Conservation (phyloP, 2,113 vertebrate species). For the Lathamus discolor region DNA sequence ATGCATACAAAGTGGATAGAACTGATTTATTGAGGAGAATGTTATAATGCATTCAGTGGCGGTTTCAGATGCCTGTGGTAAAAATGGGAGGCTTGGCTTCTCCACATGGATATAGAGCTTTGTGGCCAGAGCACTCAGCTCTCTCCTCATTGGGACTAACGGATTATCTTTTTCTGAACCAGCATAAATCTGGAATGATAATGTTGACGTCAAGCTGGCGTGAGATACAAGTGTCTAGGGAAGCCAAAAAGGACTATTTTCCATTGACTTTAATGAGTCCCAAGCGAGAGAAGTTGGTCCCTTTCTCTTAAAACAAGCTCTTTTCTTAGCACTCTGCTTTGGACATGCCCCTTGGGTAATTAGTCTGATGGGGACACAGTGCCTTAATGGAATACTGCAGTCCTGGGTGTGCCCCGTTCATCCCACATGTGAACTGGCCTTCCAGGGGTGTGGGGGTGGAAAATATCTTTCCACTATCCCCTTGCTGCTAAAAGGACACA, state of each 20-base stretch:
- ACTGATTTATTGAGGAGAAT: background rate
- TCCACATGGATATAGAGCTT: background rate
- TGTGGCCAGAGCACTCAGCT: background rate
- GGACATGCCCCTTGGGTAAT: background rate
- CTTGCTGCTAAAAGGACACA: background rate
- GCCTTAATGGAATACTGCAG: background rate
- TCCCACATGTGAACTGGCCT: background rate
- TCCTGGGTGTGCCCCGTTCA: background rate
- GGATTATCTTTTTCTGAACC: background rate
- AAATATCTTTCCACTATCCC: background rate
- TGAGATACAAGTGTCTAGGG: background rate
- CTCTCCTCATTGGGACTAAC: fast-evolving
- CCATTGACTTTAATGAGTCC: background rate
- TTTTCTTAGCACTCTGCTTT: background rate
- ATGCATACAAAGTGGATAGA: background rate
- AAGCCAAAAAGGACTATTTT: background rate
- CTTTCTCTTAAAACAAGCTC: background rate
- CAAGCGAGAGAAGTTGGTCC: background rate
- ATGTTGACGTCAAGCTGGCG: background rate
- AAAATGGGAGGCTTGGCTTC: background rate
- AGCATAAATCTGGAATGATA: background rate
- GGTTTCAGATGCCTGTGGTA: background rate
- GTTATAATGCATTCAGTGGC: background rate
- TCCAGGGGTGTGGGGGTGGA: background rate
- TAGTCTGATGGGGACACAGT: background rate